Evolutionary conservation across 2,888 invertebrate genomes (phyloP).

Genomic region (Ceramica pisi): DNA sequence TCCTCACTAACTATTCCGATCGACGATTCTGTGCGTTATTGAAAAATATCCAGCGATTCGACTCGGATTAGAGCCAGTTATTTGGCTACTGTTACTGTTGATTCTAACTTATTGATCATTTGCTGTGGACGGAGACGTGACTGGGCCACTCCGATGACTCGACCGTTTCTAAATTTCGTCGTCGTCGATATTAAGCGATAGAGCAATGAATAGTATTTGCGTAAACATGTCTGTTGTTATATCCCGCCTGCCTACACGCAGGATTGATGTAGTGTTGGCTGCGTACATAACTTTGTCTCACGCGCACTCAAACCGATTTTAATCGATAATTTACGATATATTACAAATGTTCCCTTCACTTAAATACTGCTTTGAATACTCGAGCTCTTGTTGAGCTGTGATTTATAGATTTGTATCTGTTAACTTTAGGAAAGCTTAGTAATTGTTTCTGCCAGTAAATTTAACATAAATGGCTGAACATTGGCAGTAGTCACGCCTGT

Average conservation of each 20-base stretch:
- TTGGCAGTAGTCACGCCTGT: slow-evolving; percentile 31
- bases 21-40: slow-evolving; percentile 79
- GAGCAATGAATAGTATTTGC: slow-evolving; percentile 79
- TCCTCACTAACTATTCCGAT: slow-evolving; percentile 66
- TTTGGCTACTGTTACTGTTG: slow-evolving; percentile 86
- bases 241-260: slow-evolving; percentile 58
- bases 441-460: slow-evolving; percentile 56
- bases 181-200: slow-evolving; percentile 73
- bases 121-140: slow-evolving; percentile 55
- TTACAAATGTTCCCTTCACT: slow-evolving; percentile 75
- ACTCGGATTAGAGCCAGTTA: slow-evolving; percentile 85
- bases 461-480: slow-evolving; percentile 27
- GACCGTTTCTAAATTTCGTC: slow-evolving; percentile 51
- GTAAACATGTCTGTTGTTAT: slow-evolving; percentile 76
- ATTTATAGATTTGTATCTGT: slow-evolving; percentile 60
- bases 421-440: slow-evolving; percentile 45
- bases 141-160: slow-evolving; percentile 44
- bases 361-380: slow-evolving; percentile 58
- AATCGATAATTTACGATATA: slow-evolving; percentile 77
- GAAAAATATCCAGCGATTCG: slow-evolving; percentile 86
- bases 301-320: slow-evolving; percentile 73
- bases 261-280: slow-evolving; percentile 56
- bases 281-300: slow-evolving; percentile 72
- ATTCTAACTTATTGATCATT: slow-evolving; percentile 86
- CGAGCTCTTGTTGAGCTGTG: slow-evolving; percentile 49